Base-by-base conservation (phyloP, 1,140 invertebrate genomes). In the Sycobia sp. region DNA sequence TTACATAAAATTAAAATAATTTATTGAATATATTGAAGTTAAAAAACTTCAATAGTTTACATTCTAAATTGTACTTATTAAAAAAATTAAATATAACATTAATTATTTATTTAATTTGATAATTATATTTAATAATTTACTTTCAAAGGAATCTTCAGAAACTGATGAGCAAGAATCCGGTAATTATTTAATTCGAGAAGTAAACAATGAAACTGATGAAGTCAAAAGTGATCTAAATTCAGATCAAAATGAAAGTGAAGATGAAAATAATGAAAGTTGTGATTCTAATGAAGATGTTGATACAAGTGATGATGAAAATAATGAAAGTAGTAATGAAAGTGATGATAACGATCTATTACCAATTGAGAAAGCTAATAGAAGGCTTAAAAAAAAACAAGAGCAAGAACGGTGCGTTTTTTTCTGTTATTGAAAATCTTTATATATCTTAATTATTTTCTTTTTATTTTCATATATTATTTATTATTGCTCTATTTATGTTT, bases 311-410 rank as follows among this genome's bases (percentile, higher is more conserved):
- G 70, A 74, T 55, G 69, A 72, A 20, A 66, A 77, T 58, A 69
- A 72, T 53, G 74, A 80, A 16, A 76, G 79, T 22, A 79, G 82
- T 34, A 76, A 84, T 29, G 74, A 79, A 32, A 79, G 82, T 51
- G 80, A 85, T 62, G 85, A 88, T 58, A 85, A 88, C 71, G 88
- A 90, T 74, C 75, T 92, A 75, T 76, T 95, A 29, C 93, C 94
- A 1, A 93, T 97, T 77, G 94, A 97, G 82, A 93, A 90, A 76
- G 86, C 89, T 63, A 90, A 91, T 59, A 90, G 90, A 63, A 93
- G 90, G 77, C 79, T 97, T 2, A 72, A 64, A 34, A 87, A 90
- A 66, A 84, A 87, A 53, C 65, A 72, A 62, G 65, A 62, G 41
- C 69, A 73, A 55, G 72, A 80, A 71, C 61, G 70, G 78, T 78